These are phyloP conservation scores for Peromyscus aztecus DNA, from an alignment of 2,797 vertebrate genomes.

Conservation along the genomic window DNA sequence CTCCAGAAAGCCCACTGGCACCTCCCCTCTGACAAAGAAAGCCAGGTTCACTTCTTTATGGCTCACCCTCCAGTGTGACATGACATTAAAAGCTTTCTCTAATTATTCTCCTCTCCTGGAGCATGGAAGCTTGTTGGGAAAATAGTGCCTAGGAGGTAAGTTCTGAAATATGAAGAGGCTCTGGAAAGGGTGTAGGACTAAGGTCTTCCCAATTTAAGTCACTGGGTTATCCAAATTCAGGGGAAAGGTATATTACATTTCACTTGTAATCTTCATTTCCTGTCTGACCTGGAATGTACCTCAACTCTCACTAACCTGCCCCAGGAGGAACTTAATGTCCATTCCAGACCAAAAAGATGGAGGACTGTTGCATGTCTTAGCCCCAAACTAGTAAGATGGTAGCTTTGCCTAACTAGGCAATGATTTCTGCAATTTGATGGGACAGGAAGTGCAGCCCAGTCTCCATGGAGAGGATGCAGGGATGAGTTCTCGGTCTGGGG, in stretches of 20 bases:
- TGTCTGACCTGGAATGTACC: constrained; percentile 57
- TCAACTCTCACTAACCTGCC: not conserved
- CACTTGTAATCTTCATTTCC: constrained; percentile 71
- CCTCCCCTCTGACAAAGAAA: not conserved
- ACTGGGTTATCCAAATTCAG: constrained; percentile 58
- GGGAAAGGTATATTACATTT: constrained; percentile 64
- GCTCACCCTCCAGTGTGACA: not conserved
- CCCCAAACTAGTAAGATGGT: not conserved
- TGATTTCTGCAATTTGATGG: constrained; percentile 14
- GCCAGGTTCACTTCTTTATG: not conserved
- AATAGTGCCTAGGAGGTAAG: not conserved
- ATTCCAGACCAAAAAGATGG: constrained; percentile 69
- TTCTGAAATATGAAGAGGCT: constrained; percentile 22
- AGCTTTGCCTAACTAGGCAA: not conserved
- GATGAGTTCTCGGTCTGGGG: constrained; percentile 61
- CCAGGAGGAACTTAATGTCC: constrained; percentile 69
- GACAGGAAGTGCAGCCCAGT: not conserved
- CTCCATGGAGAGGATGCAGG: constrained; percentile 14
- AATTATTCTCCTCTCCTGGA: not conserved
- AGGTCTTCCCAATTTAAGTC: constrained; percentile 46
- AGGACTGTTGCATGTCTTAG: not conserved
- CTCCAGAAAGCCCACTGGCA: not conserved
- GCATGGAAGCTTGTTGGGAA: not conserved
- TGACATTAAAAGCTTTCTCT: not conserved
- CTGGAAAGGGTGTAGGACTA: not conserved